Percentiles rank a stretch among this genome's conserved stretches.
Evolutionary conservation across 1,140 invertebrate species (phyloP).

Genomic region (Zaprionus gabonicus): DNA sequence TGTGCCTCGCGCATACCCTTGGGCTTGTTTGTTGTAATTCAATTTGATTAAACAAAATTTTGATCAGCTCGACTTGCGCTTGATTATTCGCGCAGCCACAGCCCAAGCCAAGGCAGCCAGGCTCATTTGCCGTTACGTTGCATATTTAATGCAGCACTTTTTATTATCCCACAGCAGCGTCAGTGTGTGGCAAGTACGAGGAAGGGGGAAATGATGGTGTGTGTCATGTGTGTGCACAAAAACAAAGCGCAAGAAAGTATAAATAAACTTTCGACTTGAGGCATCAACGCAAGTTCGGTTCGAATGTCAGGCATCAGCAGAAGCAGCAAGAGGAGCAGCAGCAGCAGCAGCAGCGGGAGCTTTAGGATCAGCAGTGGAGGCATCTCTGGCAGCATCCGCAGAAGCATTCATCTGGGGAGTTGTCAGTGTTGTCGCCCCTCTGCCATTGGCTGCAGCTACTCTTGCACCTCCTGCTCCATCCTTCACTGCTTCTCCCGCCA

Average conservation of each 20-base stretch:
- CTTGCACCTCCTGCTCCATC: conserved; percentile 20
- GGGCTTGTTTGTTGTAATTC: conserved; percentile 60
- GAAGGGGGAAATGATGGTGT: neutral
- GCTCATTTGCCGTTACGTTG: conserved; percentile 68
- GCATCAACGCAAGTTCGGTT: conserved; percentile 75
- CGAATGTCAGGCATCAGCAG: conserved; percentile 72
- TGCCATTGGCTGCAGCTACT: conserved; percentile 22
- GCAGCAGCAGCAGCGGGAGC: conserved; percentile 40
- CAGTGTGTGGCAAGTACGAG: neutral
- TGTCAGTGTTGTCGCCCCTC: conserved; percentile 60
- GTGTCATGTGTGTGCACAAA: conserved; percentile 15
- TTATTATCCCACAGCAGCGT: conserved; percentile 60
- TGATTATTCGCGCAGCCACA: neutral
- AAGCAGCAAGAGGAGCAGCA: conserved; percentile 15
- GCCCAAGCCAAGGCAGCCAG: conserved; percentile 21
- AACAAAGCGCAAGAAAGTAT: conserved; percentile 71
- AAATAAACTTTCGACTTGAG: conserved; percentile 77
- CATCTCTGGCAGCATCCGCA: conserved; percentile 5
- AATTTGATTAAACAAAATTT: conserved; percentile 76
- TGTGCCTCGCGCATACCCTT: conserved; percentile 1
- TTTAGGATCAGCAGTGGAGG: conserved; percentile 5
- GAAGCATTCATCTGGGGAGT: conserved; percentile 70
- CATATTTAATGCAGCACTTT: conserved; percentile 79
- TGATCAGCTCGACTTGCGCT: conserved; percentile 32
- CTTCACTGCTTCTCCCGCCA: conserved; percentile 15